Evolutionary conservation across 2,797 vertebrate species (phyloP).

Genomic region (Cynopterus sphinx): DNA sequence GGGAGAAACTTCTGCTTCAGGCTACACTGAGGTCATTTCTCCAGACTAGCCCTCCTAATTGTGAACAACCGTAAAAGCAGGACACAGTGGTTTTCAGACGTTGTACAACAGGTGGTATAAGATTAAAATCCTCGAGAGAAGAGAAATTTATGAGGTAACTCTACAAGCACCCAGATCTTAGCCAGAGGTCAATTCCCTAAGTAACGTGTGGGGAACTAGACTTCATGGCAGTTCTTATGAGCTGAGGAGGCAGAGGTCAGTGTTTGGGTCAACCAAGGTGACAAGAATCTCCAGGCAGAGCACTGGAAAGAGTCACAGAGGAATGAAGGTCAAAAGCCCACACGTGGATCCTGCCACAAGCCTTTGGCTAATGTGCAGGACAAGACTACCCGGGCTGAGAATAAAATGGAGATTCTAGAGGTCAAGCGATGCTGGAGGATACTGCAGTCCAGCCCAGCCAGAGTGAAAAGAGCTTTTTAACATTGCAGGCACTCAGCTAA

Average conservation of each 20-base stretch:
- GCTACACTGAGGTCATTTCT: not conserved
- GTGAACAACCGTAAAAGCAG: not conserved
- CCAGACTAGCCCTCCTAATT: not conserved
- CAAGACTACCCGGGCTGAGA: not conserved
- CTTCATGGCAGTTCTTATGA: not conserved
- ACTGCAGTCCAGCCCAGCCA: not conserved
- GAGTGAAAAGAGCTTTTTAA: not conserved
- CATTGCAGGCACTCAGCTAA: not conserved
- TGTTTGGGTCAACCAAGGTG: not conserved
- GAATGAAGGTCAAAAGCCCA: not conserved
- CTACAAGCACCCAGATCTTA: not conserved
- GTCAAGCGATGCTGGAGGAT: not conserved
- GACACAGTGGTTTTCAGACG: not conserved
- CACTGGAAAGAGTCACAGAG: not conserved
- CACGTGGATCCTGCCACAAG: not conserved
- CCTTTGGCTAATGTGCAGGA: not conserved
- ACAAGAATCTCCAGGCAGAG: not conserved
- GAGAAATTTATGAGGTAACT: not conserved
- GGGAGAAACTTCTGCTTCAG: not conserved
- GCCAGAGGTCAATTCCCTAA: not conserved
- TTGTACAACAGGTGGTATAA: not conserved
- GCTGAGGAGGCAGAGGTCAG: not conserved
- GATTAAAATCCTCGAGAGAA: not conserved
- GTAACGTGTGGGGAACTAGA: not conserved
- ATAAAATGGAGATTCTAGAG: not conserved